phyloP scores from a whole-genome alignment of 2,113 vertebrate species.

The Ictalurus furcatus region DNA sequence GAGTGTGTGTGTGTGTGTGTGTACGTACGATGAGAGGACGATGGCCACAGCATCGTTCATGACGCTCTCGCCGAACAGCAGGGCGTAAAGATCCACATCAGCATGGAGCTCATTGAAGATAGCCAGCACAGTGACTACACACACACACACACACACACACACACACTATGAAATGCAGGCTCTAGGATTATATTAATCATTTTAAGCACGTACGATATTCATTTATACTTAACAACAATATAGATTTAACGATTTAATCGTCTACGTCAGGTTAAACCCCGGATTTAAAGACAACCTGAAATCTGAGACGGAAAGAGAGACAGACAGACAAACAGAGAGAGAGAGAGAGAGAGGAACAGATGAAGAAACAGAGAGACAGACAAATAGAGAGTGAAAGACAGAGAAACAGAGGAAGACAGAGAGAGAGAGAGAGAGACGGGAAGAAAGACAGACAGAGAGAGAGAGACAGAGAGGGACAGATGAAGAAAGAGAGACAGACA shows the following conservation, averaged over 20 bases:
- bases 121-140: constrained; percentile 89
- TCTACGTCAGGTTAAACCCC: too few species aligned
- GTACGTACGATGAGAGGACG: constrained; percentile 77
- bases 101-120: constrained; percentile 97
- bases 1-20: background rate
- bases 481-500: fast-evolving
- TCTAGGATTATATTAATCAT: background rate
- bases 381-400: background rate
- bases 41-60: constrained; percentile 97
- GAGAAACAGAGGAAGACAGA: background rate
- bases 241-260: background rate
- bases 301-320: too few species aligned
- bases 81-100: constrained; percentile 96
- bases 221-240: background rate
- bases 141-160: constrained; percentile 42
- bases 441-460: background rate
- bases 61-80: constrained; percentile 97
- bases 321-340: background rate
- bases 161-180: background rate
- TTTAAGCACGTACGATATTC: background rate
- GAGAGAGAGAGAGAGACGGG: background rate
- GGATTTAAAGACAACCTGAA: background rate
- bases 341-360: background rate
- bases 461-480: background rate
- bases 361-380: background rate